phyloP scores from a whole-genome alignment of 2,113 vertebrate genomes.

The Tricholaema leucomelas region DNA sequence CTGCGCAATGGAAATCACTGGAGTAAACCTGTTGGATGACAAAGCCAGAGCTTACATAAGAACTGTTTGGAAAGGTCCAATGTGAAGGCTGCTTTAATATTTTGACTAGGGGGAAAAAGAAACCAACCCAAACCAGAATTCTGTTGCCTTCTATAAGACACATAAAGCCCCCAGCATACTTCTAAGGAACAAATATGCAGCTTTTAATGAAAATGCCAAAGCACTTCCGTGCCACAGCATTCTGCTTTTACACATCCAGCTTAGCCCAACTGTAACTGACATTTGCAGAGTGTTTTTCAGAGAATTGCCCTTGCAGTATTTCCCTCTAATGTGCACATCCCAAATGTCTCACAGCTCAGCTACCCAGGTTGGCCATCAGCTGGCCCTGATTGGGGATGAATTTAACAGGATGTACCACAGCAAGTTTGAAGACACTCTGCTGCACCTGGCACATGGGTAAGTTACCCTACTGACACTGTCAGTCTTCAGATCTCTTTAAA shows the following conservation, averaged over 20 bases:
- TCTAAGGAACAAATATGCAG: not conserved
- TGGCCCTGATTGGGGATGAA: constrained; percentile 87
- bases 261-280: not conserved
- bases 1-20: not conserved
- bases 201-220: not conserved
- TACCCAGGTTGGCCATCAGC: constrained; percentile 76
- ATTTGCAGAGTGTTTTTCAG: not conserved
- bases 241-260: not conserved
- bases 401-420: constrained; percentile 66
- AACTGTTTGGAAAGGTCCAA: not conserved
- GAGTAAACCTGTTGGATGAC: not conserved
- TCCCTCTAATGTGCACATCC: not conserved
- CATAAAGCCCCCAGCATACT: not conserved
- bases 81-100: not conserved
- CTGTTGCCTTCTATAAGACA: not conserved
- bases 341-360: constrained; percentile 47
- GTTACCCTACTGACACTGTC: not conserved
- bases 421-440: constrained; percentile 41
- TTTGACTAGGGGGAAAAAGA: not conserved
- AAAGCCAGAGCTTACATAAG: not conserved
- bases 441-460: constrained; percentile 48
- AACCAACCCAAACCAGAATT: not conserved
- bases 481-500: not conserved
- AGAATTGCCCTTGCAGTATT: not conserved
- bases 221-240: not conserved